phyloP scores from a whole-genome alignment of 2,797 vertebrate species.

The Sternarchorhynchus goeldii region DNA sequence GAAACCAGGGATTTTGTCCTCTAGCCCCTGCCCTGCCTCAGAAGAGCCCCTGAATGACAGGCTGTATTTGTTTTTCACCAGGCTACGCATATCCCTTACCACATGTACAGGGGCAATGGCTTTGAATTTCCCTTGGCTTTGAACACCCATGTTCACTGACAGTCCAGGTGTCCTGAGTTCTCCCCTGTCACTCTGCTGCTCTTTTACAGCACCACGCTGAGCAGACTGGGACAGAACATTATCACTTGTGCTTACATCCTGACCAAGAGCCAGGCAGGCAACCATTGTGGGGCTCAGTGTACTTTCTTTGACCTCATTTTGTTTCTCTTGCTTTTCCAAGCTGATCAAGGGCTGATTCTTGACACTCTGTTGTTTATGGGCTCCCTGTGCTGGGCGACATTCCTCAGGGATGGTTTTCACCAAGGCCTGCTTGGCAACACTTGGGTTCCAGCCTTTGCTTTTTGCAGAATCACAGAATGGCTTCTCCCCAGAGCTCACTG shows the following conservation, averaged over 20 bases:
- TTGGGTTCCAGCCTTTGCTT: constrained; percentile 45
- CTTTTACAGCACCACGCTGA: constrained; percentile 34
- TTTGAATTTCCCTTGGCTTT: constrained; percentile 56
- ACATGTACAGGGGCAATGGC: constrained; percentile 71
- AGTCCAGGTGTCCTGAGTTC: constrained; percentile 39
- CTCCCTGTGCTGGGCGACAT: constrained; percentile 41
- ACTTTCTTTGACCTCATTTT: constrained; percentile 47
- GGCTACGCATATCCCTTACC: constrained; percentile 81
- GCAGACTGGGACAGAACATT: constrained; percentile 27
- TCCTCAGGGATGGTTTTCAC: constrained; percentile 56
- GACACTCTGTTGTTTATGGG: constrained; percentile 53
- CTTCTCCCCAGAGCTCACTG: constrained; percentile 40
- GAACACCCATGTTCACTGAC: constrained; percentile 29
- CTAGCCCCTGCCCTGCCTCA: constrained; percentile 47
- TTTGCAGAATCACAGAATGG: constrained; percentile 61
- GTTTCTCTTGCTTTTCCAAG: constrained; percentile 60
- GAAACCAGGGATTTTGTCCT: constrained; percentile 53
- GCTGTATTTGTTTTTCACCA: constrained; percentile 81
- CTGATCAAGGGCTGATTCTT: constrained; percentile 53
- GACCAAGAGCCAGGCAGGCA: constrained; percentile 27
- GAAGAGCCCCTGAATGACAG: constrained; percentile 63
- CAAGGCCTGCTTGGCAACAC: constrained; percentile 44
- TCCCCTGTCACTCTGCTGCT: constrained; percentile 38
- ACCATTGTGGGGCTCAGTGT: constrained; percentile 36
- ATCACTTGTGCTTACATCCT: constrained; percentile 36